Evolutionary conservation across 2,797 vertebrate genomes (phyloP).

Genomic region (Melanogrammus aeglefinus): DNA sequence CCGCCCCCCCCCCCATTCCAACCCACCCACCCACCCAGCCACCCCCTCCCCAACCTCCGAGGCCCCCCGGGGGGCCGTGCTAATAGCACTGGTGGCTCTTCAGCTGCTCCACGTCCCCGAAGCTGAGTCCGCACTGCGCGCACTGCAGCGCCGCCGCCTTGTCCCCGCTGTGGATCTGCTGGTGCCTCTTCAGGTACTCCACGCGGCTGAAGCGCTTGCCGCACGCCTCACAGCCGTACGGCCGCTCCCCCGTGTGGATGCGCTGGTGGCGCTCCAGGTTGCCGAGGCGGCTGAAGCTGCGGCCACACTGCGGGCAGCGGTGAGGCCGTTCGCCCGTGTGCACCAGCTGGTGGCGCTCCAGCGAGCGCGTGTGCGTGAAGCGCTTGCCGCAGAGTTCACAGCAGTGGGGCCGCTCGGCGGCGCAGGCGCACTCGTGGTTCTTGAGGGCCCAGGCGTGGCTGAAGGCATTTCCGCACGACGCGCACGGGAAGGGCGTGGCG

Average conservation of each 20-base stretch:
- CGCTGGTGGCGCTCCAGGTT: constrained; percentile 94
- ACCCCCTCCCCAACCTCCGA: not conserved
- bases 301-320: constrained; percentile 89
- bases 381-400: constrained; percentile 93
- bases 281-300: constrained; percentile 92
- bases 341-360: constrained; percentile 95
- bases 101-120: constrained; percentile 70
- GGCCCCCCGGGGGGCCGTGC: not conserved
- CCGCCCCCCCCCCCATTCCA: not conserved
- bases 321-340: constrained; percentile 90
- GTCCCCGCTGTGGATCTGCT: constrained; percentile 76
- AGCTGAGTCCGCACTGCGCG: constrained; percentile 67
- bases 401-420: constrained; percentile 88
- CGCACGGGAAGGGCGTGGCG: constrained; percentile 85
- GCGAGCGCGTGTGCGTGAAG: constrained; percentile 92
- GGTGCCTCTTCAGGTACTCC: constrained; percentile 80
- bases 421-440: constrained; percentile 88
- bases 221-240: constrained; percentile 88
- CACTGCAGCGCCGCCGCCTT: constrained; percentile 61
- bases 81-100: constrained; percentile 76
- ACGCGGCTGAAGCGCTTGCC: constrained; percentile 88
- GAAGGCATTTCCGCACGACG: constrained; percentile 87
- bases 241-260: constrained; percentile 88
- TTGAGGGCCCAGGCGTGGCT: constrained; percentile 91
- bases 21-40: not conserved